phyloP scores from a whole-genome alignment of 2,113 vertebrate species.

The Ciconia stormi region DNA sequence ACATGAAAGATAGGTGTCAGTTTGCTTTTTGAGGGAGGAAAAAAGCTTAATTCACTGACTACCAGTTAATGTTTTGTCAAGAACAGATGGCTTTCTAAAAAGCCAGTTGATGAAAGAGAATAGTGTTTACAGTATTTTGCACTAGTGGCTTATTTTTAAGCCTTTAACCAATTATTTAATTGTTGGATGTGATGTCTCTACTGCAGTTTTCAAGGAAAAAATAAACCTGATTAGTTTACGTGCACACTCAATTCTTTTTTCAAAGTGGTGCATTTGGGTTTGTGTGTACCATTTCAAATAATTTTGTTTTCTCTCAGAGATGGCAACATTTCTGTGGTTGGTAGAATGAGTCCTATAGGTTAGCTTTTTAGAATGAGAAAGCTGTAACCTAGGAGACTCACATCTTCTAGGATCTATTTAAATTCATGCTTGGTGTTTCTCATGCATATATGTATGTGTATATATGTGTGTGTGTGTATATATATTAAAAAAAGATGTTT shows the following conservation, averaged over 20 bases:
- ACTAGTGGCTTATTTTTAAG: not conserved
- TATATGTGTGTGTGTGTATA: not conserved
- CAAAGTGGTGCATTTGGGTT: not conserved
- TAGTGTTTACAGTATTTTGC: not conserved
- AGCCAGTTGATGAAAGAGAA: not conserved
- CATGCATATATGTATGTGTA: fast-evolving
- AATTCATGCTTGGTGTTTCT: not conserved
- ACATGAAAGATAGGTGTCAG: not conserved
- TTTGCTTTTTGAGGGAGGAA: not conserved
- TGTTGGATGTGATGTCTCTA: not conserved
- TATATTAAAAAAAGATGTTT: not conserved
- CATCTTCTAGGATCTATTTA: not conserved
- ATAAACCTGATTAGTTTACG: not conserved
- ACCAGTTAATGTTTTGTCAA: not conserved
- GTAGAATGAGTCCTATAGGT: not conserved
- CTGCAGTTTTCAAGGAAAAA: not conserved
- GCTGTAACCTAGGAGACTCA: not conserved
- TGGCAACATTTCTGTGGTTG: not conserved
- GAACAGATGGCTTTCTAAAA: not conserved
- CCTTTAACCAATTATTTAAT: not conserved
- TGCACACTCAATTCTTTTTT: not conserved
- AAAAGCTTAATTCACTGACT: not conserved
- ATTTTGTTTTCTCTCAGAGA: not conserved
- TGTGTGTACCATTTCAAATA: not conserved
- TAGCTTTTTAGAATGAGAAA: not conserved